Evolutionary conservation across 2,113 vertebrate species (phyloP).

Genomic region (Pterocles burchelli): DNA sequence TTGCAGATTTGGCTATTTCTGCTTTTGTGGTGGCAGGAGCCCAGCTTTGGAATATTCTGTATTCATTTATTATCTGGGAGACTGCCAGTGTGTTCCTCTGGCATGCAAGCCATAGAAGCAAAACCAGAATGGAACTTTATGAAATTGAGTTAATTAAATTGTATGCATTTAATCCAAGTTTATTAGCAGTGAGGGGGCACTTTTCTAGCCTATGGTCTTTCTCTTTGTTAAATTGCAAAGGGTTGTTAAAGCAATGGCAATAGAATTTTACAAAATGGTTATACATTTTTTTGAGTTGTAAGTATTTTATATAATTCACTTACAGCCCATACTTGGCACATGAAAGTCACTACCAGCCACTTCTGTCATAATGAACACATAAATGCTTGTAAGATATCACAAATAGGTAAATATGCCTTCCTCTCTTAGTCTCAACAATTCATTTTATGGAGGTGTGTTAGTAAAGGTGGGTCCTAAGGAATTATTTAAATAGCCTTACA

Average conservation of each 20-base stretch:
- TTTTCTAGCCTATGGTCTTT: conserved; percentile 1
- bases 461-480: not conserved
- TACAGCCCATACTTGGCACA: not conserved
- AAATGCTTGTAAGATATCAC: not conserved
- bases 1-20: not conserved
- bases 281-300: not conserved
- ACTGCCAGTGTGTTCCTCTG: conserved; percentile 3
- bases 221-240: not conserved
- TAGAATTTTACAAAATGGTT: not conserved
- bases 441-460: not conserved
- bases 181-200: not conserved
- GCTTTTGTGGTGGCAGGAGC: not conserved
- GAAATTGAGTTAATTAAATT: conserved; percentile 41
- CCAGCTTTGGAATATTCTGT: not conserved
- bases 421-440: not conserved
- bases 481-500: not conserved
- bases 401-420: not conserved
- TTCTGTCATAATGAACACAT: not conserved
- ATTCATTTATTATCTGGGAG: conserved; percentile 38
- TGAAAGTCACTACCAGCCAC: not conserved
- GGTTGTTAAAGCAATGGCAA: not conserved
- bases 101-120: not conserved
- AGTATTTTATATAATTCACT: not conserved
- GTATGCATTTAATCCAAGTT: not conserved
- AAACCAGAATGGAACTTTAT: conserved; percentile 24